Evolutionary conservation across 2,888 invertebrate genomes (phyloP).

Genomic region (Diachrysia chrysitis): DNA sequence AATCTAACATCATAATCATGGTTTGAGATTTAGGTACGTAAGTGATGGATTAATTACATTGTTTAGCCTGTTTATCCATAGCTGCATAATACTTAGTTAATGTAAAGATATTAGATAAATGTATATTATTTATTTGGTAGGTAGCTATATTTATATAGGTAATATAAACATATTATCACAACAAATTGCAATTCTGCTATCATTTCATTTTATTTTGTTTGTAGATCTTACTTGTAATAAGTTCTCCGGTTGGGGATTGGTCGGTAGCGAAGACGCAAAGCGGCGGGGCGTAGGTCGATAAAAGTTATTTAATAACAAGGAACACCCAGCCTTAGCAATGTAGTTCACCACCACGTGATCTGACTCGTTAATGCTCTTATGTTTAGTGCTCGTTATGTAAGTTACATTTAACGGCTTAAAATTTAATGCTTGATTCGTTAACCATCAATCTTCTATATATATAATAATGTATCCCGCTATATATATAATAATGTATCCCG

Average conservation of each 20-base stretch:
- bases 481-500: too few relatives aligned
- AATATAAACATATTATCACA: constrained; percentile 6
- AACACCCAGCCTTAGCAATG: constrained; percentile 72
- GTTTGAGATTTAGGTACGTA: too few relatives aligned
- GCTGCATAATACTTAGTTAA: not conserved
- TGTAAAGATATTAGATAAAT: too few relatives aligned
- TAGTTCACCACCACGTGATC: constrained; percentile 67
- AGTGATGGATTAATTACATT: not conserved
- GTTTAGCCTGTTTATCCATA: not conserved
- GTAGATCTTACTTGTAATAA: constrained; percentile 65
- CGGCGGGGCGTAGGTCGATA: constrained; percentile 76
- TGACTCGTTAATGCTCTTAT: constrained; percentile 60
- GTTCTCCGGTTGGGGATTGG: constrained; percentile 61
- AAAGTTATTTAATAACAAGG: constrained; percentile 87
- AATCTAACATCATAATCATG: too few relatives aligned
- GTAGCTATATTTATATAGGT: not conserved
- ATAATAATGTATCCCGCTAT: too few relatives aligned
- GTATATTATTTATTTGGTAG: too few relatives aligned
- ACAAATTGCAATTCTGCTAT: constrained; percentile 40
- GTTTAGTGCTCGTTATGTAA: constrained; percentile 30
- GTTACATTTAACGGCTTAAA: constrained; percentile 30
- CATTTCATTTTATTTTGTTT: constrained; percentile 57
- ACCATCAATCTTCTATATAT: not conserved
- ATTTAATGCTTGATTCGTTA: not conserved
- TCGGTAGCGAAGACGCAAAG: constrained; percentile 59